phyloP scores from a whole-genome alignment of 2,888 invertebrate species.

The Siphlonurus alternatus region DNA sequence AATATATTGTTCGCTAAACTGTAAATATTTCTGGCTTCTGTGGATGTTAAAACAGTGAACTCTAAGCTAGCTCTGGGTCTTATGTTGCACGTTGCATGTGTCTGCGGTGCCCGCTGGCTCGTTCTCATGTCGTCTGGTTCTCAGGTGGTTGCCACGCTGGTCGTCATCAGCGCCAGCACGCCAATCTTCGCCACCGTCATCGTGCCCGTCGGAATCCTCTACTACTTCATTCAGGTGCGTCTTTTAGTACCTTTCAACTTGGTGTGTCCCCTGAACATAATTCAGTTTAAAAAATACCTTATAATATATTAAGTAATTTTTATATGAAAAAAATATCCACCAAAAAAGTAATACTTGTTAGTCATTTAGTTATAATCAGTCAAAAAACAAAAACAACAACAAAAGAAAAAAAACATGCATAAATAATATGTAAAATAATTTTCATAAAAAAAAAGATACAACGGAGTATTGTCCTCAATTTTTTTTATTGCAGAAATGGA shows the following conservation, averaged over 20 bases:
- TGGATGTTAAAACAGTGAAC: no score
- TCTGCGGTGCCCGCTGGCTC: not conserved
- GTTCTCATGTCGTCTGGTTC: not conserved
- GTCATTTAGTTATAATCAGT: conserved; percentile 1
- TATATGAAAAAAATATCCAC: not conserved
- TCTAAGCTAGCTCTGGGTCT: no score
- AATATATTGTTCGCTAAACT: no score
- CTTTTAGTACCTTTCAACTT: no score
- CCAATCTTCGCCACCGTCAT: conserved; percentile 65
- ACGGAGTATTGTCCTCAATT: no score
- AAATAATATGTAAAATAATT: no score
- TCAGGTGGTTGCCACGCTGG: conserved; percentile 67
- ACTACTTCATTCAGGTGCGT: conserved; percentile 54
- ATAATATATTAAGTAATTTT: not conserved
- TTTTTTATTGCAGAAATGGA: no score
- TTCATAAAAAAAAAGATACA: no score
- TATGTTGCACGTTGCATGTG: not conserved
- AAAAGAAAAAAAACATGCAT: no score
- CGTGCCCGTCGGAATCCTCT: conserved; percentile 59
- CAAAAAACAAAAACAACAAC: not conserved
- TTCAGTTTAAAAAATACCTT: not conserved
- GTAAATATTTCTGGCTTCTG: no score
- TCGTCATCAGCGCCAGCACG: conserved; percentile 75
- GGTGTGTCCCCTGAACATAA: not conserved
- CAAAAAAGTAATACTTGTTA: not conserved